These are phyloP conservation scores for Heterodera schachtii DNA, from an alignment of 1,140 invertebrate genomes.

Conservation along the genomic window DNA sequence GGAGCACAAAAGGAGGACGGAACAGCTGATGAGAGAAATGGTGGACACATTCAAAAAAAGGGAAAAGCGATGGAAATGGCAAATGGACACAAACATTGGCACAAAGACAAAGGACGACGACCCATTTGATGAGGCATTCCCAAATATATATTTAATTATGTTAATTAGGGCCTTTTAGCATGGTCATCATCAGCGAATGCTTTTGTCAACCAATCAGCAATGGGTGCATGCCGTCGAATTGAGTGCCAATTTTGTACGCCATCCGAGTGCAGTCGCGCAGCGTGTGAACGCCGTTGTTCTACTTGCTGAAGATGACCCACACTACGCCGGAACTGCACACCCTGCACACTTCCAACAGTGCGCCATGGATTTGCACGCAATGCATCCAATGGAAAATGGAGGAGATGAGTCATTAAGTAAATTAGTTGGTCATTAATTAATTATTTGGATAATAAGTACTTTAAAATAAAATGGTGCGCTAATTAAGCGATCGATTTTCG, in stretches of 20 bases:
- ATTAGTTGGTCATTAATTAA: too few species aligned
- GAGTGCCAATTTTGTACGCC: conserved; percentile 22
- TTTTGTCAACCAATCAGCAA: neutral
- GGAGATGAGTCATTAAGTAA: neutral
- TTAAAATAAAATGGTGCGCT: too few species aligned
- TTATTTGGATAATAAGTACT: too few species aligned
- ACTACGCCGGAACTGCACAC: neutral
- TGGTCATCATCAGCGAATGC: neutral
- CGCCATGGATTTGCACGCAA: neutral
- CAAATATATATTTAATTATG: too few species aligned
- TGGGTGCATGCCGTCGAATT: conserved; percentile 23
- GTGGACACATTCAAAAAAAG: neutral
- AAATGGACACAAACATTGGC: too few species aligned
- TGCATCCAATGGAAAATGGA: neutral
- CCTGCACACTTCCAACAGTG: neutral
- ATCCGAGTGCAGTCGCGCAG: neutral
- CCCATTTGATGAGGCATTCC: too few species aligned
- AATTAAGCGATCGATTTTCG: too few species aligned
- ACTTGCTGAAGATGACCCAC: too few species aligned
- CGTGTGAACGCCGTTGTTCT: neutral
- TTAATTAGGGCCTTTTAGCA: neutral
- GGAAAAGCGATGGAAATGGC: neutral
- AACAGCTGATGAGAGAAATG: conserved; percentile 20
- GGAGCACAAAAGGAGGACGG: neutral
- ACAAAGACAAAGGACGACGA: too few species aligned